Base-by-base conservation (phyloP, 2,888 invertebrate genomes). In the Lasioglossum lativentre region DNA sequence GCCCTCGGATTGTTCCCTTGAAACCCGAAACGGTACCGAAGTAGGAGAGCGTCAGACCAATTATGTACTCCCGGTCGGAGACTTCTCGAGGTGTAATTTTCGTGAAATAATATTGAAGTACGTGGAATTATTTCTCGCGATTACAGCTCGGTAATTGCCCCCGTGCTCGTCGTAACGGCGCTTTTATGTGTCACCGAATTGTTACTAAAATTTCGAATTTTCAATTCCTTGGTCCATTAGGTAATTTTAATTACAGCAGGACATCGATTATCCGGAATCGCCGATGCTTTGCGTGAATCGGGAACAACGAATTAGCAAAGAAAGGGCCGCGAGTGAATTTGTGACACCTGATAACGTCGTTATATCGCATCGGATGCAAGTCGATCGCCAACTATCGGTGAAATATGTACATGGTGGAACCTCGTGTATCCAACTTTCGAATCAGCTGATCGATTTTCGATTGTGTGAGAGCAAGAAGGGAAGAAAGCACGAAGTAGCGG, bases 381-480 rank as follows among this genome's bases (percentile, higher is more conserved):
- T 66, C 16, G 63, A 16, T 19, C 34, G 34, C 8, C 8, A 66
- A 66, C 66, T 66, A 19, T 19, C 10, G 23, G 19, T 23, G 66
- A 34, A 4, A 66, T 34, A n/a, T n/a, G n/a, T n/a, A 34, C 19
- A 66, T 16, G 19, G 42, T n/a, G 27, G n/a, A n/a, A 14, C 2
- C 38, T 45, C 16, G 10, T 45, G n/a, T 70, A 38, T 40, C 23
- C 40, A n/a, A 40, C 12, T 70, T n/a, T 40, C n/a, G 70, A 70
- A 38, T 68, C 34, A 23, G 38, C 34, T 45, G 30, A 72, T 86
- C 86, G 78, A 42, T 86, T 86, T 38, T 56, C 72, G 47, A 78
- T 76, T 14, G 38, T 6, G 52, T 5, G n/a, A n/a, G n/a, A n/a
- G n/a, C n/a, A n/a, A 2, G 38, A 14, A 30, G 38, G 34, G 47